phyloP scores from a whole-genome alignment of 2,797 vertebrate genomes.

The Sebastolobus alascanus region DNA sequence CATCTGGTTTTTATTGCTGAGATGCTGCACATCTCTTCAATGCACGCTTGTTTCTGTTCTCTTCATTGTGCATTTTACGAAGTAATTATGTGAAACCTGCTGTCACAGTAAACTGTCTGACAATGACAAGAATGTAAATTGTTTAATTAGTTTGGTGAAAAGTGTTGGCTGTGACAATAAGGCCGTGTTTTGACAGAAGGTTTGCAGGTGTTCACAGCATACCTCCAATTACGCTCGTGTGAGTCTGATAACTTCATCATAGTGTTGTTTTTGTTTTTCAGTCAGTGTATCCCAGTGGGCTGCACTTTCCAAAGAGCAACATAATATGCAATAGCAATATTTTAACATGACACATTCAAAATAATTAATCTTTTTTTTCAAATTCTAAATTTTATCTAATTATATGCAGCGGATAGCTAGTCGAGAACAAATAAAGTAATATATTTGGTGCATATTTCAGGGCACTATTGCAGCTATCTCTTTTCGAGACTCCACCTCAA shows the following conservation, averaged over 20 bases:
- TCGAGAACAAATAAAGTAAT: background rate
- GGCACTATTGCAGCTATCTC: background rate
- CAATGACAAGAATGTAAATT: conserved; percentile 22
- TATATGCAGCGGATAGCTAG: background rate
- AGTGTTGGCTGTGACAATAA: conserved; percentile 22
- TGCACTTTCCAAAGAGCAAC: background rate
- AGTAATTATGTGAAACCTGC: conserved; percentile 14
- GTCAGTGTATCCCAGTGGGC: conserved; percentile 3
- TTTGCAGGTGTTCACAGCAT: conserved; percentile 40
- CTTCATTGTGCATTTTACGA: background rate
- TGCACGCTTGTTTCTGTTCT: conserved; percentile 11
- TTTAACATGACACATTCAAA: background rate
- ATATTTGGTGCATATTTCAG: background rate
- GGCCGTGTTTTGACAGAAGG: conserved; percentile 29
- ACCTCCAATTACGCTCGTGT: conserved; percentile 13
- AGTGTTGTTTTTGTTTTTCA: background rate
- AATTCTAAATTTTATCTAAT: background rate
- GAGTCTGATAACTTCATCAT: conserved; percentile 14
- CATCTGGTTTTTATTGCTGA: conserved; percentile 29
- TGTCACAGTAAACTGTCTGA: conserved; percentile 28
- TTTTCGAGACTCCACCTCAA: background rate
- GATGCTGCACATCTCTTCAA: background rate
- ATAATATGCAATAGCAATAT: background rate
- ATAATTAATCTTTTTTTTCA: too few relatives aligned
- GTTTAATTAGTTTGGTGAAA: conserved; percentile 27